Conservation (phyloP, 2,888 invertebrate genomes). For the Mechanitis messenoides region DNA sequence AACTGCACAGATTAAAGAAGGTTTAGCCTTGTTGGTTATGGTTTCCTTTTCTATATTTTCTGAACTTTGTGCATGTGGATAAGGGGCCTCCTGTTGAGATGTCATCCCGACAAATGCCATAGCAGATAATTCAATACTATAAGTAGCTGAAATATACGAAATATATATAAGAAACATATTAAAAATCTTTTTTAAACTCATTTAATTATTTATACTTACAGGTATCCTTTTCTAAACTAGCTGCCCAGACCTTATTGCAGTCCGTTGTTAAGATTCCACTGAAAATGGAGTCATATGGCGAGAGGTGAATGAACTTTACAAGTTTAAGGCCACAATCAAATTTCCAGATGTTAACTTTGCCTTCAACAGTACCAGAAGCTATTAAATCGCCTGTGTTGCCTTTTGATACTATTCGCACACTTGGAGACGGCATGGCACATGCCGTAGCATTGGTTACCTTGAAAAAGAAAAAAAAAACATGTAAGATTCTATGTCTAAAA, state of each 20-base stretch:
- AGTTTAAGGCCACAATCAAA: constrained; percentile 86
- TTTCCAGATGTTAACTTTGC: constrained; percentile 88
- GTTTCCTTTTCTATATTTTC: constrained; percentile 58
- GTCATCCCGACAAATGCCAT: constrained; percentile 68
- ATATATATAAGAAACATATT: neutral
- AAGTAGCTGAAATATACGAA: constrained; percentile 49
- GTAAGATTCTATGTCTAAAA: neutral
- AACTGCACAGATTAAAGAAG: constrained; percentile 63
- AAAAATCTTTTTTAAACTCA: neutral
- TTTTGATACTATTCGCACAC: constrained; percentile 76
- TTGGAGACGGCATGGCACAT: constrained; percentile 79
- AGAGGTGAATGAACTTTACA: constrained; percentile 76
- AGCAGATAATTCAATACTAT: constrained; percentile 63
- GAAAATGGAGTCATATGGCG: constrained; percentile 70
- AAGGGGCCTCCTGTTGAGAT: constrained; percentile 50
- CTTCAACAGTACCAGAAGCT: constrained; percentile 77
- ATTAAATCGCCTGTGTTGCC: constrained; percentile 77
- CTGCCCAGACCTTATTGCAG: constrained; percentile 66
- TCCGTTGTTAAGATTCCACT: constrained; percentile 64
- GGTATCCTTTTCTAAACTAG: constrained; percentile 65
- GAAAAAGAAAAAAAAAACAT: constrained; percentile 11
- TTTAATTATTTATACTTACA: constrained; percentile 47
- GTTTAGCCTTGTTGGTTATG: constrained; percentile 52
- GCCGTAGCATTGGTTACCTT: constrained; percentile 87
- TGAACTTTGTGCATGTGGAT: constrained; percentile 52